Conservation (phyloP, 2,888 invertebrate genomes). For the Leptinotarsa juncta region DNA sequence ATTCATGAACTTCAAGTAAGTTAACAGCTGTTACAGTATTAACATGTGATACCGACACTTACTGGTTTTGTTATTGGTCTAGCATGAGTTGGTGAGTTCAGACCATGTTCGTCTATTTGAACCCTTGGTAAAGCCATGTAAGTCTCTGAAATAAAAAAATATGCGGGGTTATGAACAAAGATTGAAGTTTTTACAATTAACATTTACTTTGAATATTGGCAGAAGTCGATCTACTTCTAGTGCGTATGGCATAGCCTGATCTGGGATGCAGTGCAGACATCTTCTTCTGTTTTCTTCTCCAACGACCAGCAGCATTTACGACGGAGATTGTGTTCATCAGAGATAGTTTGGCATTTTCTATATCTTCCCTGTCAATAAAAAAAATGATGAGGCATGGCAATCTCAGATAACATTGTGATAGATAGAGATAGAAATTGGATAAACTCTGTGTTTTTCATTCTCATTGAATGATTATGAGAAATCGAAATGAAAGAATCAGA, state of each 20-base stretch:
- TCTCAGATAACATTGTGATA: not conserved
- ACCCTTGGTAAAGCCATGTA: conserved; percentile 55
- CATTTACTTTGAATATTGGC: conserved; percentile 50
- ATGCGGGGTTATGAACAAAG: not conserved
- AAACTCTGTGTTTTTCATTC: too few species aligned
- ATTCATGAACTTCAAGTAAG: too few species aligned
- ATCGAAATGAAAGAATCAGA: too few species aligned
- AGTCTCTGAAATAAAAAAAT: conserved; percentile 47
- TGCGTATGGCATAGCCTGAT: conserved; percentile 48
- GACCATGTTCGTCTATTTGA: conserved; percentile 46
- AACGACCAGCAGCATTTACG: conserved; percentile 61
- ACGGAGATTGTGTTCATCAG: conserved; percentile 55
- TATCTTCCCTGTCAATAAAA: conserved; percentile 41
- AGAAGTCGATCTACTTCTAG: conserved; percentile 48
- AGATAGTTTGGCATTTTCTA: conserved; percentile 40
- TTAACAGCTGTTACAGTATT: too few species aligned
- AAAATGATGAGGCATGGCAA: not conserved
- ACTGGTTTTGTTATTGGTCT: conserved; percentile 50
- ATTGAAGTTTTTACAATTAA: too few species aligned
- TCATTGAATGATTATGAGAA: too few species aligned
- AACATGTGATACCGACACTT: conserved; percentile 9
- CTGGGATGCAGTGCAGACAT: conserved; percentile 55
- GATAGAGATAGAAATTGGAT: too few species aligned
- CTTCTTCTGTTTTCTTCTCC: conserved; percentile 61
- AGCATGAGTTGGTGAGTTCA: conserved; percentile 40